These are phyloP conservation scores for Drosophila mayri DNA, from an alignment of 1,140 invertebrate genomes.

Conservation along the genomic window DNA sequence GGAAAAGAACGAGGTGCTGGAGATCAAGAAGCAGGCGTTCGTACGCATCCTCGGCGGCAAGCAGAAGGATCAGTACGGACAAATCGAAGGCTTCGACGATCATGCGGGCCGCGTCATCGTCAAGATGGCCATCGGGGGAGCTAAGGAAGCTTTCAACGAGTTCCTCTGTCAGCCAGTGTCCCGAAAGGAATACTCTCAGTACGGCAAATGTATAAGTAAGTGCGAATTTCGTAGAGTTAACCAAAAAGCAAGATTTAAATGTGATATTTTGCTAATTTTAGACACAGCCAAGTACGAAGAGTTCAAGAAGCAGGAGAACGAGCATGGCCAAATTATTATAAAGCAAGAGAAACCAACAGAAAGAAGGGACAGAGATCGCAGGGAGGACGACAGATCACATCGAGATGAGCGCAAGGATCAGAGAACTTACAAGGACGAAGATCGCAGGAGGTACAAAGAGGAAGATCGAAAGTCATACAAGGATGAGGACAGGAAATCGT, in stretches of 20 bases:
- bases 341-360: slow-evolving; percentile 55
- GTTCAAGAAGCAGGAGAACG: slow-evolving; percentile 87
- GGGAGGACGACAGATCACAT: slow-evolving; percentile 31
- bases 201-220: slow-evolving; percentile 93
- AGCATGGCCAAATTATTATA: slow-evolving; percentile 75
- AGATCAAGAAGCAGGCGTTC: slow-evolving; percentile 89
- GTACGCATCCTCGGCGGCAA: slow-evolving; percentile 91
- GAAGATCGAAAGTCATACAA: slow-evolving; percentile 39
- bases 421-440: slow-evolving; percentile 17
- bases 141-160: slow-evolving; percentile 91
- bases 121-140: slow-evolving; percentile 90
- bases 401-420: slow-evolving; percentile 25
- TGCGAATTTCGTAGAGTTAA: slow-evolving; percentile 45
- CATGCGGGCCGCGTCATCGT: slow-evolving; percentile 92
- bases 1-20: slow-evolving; percentile 87
- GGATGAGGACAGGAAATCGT: background rate
- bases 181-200: slow-evolving; percentile 91
- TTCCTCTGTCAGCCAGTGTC: slow-evolving; percentile 91
- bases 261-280: slow-evolving; percentile 78
- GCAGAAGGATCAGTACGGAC: slow-evolving; percentile 91
- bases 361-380: slow-evolving; percentile 26
- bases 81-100: slow-evolving; percentile 94
- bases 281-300: slow-evolving; percentile 89
- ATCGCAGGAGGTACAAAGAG: slow-evolving; percentile 25
- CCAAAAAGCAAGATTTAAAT: background rate